These are phyloP conservation scores for Typhlichthys eigenmanni DNA, from an alignment of 2,797 vertebrate genomes.

Conservation along the genomic window DNA sequence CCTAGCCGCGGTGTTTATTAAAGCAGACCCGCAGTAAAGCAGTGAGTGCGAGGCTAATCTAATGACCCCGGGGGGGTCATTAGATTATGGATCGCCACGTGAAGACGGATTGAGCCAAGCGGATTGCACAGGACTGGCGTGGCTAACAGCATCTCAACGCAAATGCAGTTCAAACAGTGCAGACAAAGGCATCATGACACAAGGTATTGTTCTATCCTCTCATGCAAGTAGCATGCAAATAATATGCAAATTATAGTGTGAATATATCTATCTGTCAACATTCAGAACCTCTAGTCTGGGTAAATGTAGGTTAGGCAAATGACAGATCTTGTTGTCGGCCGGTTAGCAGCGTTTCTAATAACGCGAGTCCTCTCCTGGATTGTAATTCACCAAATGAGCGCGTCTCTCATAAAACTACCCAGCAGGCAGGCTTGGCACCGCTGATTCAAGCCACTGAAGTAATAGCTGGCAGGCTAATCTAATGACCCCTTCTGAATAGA, in stretches of 20 bases:
- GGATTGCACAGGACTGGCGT: neutral
- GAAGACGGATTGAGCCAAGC: neutral
- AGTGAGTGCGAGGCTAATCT: conserved; percentile 41
- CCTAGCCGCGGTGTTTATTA: conserved; percentile 27
- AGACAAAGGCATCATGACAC: too few species aligned
- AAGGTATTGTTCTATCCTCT: too few species aligned
- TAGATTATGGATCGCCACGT: conserved; percentile 34
- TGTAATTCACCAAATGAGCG: conserved; percentile 33
- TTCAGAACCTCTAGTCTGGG: too few species aligned
- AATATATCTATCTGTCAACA: too few species aligned
- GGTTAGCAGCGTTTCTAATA: neutral
- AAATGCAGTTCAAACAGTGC: too few species aligned
- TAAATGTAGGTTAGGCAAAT: too few species aligned
- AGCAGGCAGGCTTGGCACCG: conserved; percentile 22
- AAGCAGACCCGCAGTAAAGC: conserved; percentile 7
- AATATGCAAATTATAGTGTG: too few species aligned
- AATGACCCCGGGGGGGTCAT: conserved; percentile 24
- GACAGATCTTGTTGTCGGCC: too few species aligned
- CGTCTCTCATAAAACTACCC: conserved; percentile 24
- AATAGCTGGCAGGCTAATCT: conserved; percentile 46
- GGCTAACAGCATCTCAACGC: neutral
- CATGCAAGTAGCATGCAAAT: too few species aligned
- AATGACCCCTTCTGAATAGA: conserved; percentile 45
- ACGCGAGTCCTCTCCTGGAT: conserved; percentile 18
- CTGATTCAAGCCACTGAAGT: conserved; percentile 52